Evolutionary conservation across 1,140 invertebrate genomes (phyloP).

Genomic region (Aphaenogaster rudis): DNA sequence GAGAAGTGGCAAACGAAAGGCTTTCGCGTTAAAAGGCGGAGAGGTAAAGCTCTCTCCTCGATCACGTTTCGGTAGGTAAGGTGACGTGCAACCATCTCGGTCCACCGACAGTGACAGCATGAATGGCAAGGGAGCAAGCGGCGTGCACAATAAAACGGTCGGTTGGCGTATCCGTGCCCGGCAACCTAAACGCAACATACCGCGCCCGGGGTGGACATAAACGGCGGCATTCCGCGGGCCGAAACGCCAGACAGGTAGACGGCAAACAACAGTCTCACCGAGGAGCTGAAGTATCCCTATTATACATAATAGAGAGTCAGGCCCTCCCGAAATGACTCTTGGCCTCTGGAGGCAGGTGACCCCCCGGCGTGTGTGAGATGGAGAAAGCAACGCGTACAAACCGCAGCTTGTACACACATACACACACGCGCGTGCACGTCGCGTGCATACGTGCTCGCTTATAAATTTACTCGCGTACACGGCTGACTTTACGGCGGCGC

Average conservation of each 20-base stretch:
- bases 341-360: conserved; percentile 66
- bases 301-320: conserved; percentile 77
- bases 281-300: conserved; percentile 76
- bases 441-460: background rate
- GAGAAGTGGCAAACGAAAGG: conserved; percentile 55
- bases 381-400: conserved; percentile 32
- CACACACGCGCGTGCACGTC: background rate
- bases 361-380: background rate
- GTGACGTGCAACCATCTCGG: conserved; percentile 34
- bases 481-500: conserved; percentile 31
- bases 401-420: background rate
- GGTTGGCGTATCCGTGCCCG: conserved; percentile 71
- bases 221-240: conserved; percentile 70
- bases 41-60: conserved; percentile 68
- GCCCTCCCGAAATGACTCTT: conserved; percentile 72
- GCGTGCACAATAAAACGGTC: conserved; percentile 71
- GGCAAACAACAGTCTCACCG: conserved; percentile 78
- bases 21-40: conserved; percentile 46
- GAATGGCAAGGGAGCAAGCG: conserved; percentile 57
- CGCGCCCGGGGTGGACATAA: conserved; percentile 46
- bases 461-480: conserved; percentile 49
- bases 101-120: background rate
- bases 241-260: conserved; percentile 76
- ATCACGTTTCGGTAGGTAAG: conserved; percentile 71
- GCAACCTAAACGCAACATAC: conserved; percentile 31